These are phyloP conservation scores for Ceyx erithaca DNA, from an alignment of 2,797 vertebrate genomes.

Conservation along the genomic window DNA sequence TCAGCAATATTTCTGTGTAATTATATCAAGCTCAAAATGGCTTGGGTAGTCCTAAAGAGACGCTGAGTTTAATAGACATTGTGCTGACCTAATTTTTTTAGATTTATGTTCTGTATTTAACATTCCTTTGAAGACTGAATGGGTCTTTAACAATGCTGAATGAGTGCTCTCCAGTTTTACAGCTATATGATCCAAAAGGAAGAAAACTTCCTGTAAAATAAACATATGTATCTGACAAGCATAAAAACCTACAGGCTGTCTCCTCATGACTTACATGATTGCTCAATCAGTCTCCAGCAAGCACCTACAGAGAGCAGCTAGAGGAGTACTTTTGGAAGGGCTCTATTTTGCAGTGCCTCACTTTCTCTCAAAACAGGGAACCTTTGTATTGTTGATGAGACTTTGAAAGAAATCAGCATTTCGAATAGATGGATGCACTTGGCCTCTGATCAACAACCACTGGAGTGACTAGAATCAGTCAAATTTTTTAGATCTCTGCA, in stretches of 20 bases:
- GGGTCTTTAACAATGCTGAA: not conserved
- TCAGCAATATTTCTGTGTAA: too few relatives aligned
- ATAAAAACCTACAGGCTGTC: not conserved
- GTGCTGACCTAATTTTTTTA: not conserved
- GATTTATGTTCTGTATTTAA: not conserved
- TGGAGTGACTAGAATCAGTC: not conserved
- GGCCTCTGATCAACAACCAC: not conserved
- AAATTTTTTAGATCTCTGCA: not conserved
- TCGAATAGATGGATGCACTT: not conserved
- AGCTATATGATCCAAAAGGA: not conserved
- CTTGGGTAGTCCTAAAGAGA: not conserved
- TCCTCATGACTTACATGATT: not conserved
- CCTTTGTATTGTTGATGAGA: not conserved
- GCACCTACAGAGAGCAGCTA: not conserved
- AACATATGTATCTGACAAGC: not conserved
- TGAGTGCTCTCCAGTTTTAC: not conserved
- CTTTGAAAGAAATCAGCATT: not conserved
- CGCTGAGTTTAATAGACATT: not conserved
- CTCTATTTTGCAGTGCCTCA: not conserved
- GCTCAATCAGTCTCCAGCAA: not conserved
- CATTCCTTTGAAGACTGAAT: not conserved
- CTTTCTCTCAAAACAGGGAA: not conserved
- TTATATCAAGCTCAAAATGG: not conserved
- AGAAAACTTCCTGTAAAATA: not conserved
- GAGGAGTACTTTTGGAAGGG: not conserved